These are phyloP conservation scores for Semicossyphus pulcher DNA, from an alignment of 2,113 vertebrate genomes.

Conservation along the genomic window DNA sequence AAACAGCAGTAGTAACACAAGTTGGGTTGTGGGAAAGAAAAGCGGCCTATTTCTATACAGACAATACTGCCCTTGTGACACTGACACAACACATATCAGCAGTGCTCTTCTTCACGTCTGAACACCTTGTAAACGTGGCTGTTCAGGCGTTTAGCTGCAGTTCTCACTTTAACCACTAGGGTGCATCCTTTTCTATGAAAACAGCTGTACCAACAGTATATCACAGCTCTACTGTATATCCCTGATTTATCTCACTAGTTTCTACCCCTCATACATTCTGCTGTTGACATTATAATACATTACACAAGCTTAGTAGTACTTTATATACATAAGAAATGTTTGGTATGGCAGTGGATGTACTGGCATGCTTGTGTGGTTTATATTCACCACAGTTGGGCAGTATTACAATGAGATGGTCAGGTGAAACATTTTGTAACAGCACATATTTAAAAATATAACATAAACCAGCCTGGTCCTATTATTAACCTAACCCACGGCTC, in stretches of 20 bases:
- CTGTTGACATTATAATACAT: conserved; percentile 48
- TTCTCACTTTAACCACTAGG: conserved; percentile 57
- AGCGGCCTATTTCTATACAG: neutral
- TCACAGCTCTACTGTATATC: conserved; percentile 55
- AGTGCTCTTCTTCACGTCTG: conserved; percentile 4
- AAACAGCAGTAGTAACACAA: neutral
- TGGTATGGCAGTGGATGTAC: conserved; percentile 65
- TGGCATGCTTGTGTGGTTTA: conserved; percentile 58
- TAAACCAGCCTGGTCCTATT: neutral
- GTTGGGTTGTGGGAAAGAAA: conserved; percentile 8
- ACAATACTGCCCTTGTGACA: conserved; percentile 18
- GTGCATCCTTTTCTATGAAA: conserved; percentile 50
- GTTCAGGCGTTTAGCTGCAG: conserved; percentile 36
- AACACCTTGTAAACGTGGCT: conserved; percentile 37
- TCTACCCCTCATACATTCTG: conserved; percentile 63
- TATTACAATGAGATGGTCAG: conserved; percentile 46
- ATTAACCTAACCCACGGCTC: neutral
- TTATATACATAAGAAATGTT: conserved; percentile 61
- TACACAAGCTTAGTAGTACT: conserved; percentile 50
- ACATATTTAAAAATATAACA: conserved; percentile 25
- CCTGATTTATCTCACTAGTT: conserved; percentile 70
- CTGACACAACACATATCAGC: conserved; percentile 6
- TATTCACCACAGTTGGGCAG: conserved; percentile 53
- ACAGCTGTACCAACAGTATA: conserved; percentile 18
- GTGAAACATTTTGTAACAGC: conserved; percentile 33